Base-by-base conservation (phyloP, 2,113 vertebrate species). In the Caloenas nicobarica region DNA sequence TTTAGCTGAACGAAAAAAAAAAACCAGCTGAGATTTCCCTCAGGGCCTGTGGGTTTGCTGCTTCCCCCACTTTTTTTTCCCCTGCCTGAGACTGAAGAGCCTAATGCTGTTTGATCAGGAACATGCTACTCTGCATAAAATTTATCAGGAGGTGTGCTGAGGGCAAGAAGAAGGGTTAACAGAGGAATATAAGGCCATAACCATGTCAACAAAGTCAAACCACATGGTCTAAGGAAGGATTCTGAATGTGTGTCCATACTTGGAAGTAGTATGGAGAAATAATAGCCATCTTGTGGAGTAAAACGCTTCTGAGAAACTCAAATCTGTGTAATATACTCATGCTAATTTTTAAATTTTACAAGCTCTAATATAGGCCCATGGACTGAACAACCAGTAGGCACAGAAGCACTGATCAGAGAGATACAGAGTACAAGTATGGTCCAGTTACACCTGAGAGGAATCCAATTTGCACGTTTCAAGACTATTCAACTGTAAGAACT, bases 51-150 rank as follows among this genome's bases (percentile, higher is more conserved):
- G 18, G 5, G 26, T 64, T 81, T 82, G 1, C 21, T 68, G 3
- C 14, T 69, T 86, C 8, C 5, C 2, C 0, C 3, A 21, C 6
- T 7, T 18, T 57, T 53, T 58, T 53, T 19, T 3, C 6, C 13
- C 6, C 11, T 61, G 7, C 14, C 10, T 57, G 18, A 83, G 10
- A 16, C 29, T 51, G 28, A 83, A 51, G 6, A 51, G 2, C 25
- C 16, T 57, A 42, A 36, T n/a, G 28, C 1, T 79, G 1, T 51
- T 61, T 65, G 33, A 31, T 61, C 26, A 51, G 23, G 34, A 16
- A 26, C 9, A 18, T 0, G 0, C 3, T 81, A 25, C 16, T 51
- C 23, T 40, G 16, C 12, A 62, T 19, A 10, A 1, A 16, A 10
- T 23, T 17, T 54, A 25, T 24, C 19, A 53, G n/a, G 26, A 57